Conservation (phyloP, 1,140 invertebrate genomes). For the Papilio polytes region DNA sequence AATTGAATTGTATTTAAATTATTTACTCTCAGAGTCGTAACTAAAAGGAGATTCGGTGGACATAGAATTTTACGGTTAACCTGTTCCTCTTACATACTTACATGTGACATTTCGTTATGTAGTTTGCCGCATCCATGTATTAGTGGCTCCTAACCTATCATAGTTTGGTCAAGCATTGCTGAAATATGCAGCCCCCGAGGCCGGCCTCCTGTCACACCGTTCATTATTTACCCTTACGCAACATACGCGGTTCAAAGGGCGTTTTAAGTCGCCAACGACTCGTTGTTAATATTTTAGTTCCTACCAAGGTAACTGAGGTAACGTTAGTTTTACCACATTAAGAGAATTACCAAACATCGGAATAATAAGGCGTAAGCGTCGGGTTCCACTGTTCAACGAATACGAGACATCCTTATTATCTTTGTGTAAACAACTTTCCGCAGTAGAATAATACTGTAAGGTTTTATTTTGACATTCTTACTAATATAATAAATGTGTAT, state of each 20-base stretch:
- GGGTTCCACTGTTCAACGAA: no score
- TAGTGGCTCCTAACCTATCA: conserved; percentile 47
- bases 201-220: conserved; percentile 51
- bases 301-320: conserved; percentile 8
- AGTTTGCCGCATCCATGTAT: conserved; percentile 41
- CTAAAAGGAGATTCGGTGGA: no score
- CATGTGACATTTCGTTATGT: background rate
- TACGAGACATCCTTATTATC: no score
- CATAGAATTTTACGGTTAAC: no score
- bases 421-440: no score
- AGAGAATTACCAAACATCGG: background rate
- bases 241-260: conserved; percentile 49
- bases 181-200: conserved; percentile 70
- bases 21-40: no score
- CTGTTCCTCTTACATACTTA: background rate
- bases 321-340: background rate
- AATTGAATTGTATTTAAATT: no score
- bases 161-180: conserved; percentile 67
- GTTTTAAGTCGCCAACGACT: conserved; percentile 56
- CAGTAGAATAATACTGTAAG: no score
- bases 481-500: no score
- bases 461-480: no score
- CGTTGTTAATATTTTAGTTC: conserved; percentile 37
- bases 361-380: no score
- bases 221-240: conserved; percentile 59